Base-by-base conservation (phyloP, 2,888 invertebrate genomes). In the Saturnia japonica region DNA sequence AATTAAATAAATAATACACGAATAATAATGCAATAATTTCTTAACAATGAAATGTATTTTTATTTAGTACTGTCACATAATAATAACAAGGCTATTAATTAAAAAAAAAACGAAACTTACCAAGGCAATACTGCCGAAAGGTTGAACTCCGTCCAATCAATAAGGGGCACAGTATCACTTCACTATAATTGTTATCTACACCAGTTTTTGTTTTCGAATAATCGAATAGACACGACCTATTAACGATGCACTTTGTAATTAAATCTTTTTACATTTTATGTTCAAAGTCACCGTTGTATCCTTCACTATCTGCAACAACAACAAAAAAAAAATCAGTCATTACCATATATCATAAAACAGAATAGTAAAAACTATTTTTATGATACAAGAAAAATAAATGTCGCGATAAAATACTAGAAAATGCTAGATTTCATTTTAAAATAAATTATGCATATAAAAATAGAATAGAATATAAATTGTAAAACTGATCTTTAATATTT, bases 121-220 rank as follows among this genome's bases (percentile, higher is more conserved):
- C 89, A 90, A 90, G 87, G 82, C 81, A 83, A 83, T 75, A 83
- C 86, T 79, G 85, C 83, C 82, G 76, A 79, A 76, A 80, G 74
- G 74, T 76, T 73, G 80, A 86, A 78, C 76, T 79, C 77, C 78
- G 83, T 85, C 81, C 83, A 83, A 84, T 79, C 74, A 76, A 80
- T 80, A 72, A 79, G 82, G 73, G 78, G 83, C 80, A 81, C 78
- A 67, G 57, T 42, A 75, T 68, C 86, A 88, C 88, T 83, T 76
- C 87, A 88, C 86, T 80, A 72, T 74, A 83, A 78, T 81, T 78
- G 57, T 60, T 78, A 76, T 80, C 74, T 76, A 74, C 78, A 78
- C 73, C 74, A 76, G 74, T 73, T 71, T 40, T 16, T 64, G 40
- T n/a, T 40, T 34, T 25, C 11, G 16, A n/a, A 19, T 68, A 68